A percentile compares a stretch with the other conserved stretches of the same genome.
phyloP scores from a whole-genome alignment of 2,888 invertebrate genomes.

The Patella pellucida region DNA sequence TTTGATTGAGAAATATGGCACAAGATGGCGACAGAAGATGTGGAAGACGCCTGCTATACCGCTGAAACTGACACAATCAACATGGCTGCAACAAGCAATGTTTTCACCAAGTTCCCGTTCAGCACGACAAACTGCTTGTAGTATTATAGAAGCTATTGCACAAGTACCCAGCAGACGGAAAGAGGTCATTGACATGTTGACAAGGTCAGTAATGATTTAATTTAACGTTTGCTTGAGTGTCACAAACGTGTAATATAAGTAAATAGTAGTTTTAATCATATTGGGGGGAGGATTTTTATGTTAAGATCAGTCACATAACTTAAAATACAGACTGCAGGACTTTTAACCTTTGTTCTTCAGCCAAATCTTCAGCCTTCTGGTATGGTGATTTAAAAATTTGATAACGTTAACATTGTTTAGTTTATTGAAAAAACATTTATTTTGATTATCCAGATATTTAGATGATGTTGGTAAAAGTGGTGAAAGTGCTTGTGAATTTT shows the following conservation, averaged over 20 bases:
- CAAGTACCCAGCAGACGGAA: conserved; percentile 76
- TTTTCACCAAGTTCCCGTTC: conserved; percentile 92
- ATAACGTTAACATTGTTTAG: no score
- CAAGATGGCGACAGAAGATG: conserved; percentile 77
- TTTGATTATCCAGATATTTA: conserved; percentile 71
- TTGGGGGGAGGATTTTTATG: no score
- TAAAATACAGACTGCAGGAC: no score
- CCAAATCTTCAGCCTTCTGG: no score
- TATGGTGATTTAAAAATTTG: no score
- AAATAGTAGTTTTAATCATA: background rate
- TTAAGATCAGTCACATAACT: no score
- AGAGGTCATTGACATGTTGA: conserved; percentile 86
- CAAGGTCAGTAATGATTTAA: conserved; percentile 77
- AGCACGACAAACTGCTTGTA: conserved; percentile 89
- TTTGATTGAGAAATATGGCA: conserved; percentile 82
- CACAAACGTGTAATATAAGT: background rate
- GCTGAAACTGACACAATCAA: conserved; percentile 72
- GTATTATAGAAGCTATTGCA: conserved; percentile 87
- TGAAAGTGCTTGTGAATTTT: conserved; percentile 92
- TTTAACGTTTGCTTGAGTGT: no score
- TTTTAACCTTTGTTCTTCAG: no score
- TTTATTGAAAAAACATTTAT: no score
- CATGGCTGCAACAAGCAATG: conserved; percentile 92
- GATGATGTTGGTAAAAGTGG: conserved; percentile 89
- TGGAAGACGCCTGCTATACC: conserved; percentile 57